Percentiles rank a stretch among this genome's conserved stretches.
These are phyloP conservation scores for Peromyscus attwateri DNA, from an alignment of 2,797 vertebrate genomes.

Conservation along the genomic window DNA sequence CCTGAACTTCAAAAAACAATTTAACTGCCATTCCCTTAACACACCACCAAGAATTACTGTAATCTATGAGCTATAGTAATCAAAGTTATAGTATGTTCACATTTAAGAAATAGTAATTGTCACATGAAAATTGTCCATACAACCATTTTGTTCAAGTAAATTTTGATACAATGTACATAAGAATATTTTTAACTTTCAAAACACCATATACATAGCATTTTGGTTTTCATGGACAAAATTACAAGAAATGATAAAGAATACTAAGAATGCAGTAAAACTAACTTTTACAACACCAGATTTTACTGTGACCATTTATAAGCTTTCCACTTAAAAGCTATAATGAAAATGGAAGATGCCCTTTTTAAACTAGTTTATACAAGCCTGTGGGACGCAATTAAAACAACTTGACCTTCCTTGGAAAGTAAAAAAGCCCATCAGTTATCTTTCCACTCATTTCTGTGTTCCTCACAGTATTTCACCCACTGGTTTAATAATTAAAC, in stretches of 20 bases:
- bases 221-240: slow-evolving; percentile 37
- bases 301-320: not conserved
- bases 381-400: slow-evolving; percentile 53
- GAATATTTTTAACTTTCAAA: slow-evolving; percentile 14
- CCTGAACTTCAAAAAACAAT: not conserved
- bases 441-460: slow-evolving; percentile 53
- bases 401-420: slow-evolving; percentile 68
- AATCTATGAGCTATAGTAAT: not conserved
- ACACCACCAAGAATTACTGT: not conserved
- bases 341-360: slow-evolving; percentile 36
- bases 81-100: slow-evolving; percentile 16
- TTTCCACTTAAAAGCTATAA: slow-evolving; percentile 18
- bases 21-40: not conserved
- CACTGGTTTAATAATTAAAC: slow-evolving; percentile 64
- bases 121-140: not conserved
- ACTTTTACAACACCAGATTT: slow-evolving; percentile 52
- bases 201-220: slow-evolving; percentile 16
- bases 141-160: not conserved
- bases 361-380: slow-evolving; percentile 71
- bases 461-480: slow-evolving; percentile 51
- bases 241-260: slow-evolving; percentile 41
- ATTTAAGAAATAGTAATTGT: not conserved
- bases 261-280: slow-evolving; percentile 33
- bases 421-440: slow-evolving; percentile 41
- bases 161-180: slow-evolving; percentile 40